Evolutionary conservation across 1,140 invertebrate genomes (phyloP).

Genomic region (Leptinotarsa lineolata): DNA sequence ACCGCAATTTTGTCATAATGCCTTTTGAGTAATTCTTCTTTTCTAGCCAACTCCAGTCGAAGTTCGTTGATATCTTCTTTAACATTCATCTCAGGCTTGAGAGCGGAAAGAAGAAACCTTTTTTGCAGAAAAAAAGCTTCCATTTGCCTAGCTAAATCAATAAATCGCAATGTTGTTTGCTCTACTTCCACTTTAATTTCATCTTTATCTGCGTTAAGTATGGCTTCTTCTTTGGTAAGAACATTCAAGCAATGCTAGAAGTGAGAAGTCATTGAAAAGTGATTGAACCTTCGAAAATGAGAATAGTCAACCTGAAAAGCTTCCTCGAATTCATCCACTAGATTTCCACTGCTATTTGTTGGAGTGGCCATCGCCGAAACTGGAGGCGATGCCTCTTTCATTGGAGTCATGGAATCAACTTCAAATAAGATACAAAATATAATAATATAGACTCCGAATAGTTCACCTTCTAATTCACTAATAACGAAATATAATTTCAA

Average conservation of each 20-base stretch:
- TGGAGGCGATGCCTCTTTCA: slow-evolving; percentile 54
- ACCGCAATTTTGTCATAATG: slow-evolving; percentile 88
- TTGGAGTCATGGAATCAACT: slow-evolving; percentile 40
- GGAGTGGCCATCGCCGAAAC: slow-evolving; percentile 70
- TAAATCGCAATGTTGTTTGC: slow-evolving; percentile 79
- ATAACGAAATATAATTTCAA: too few species aligned
- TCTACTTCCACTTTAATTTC: slow-evolving; percentile 85
- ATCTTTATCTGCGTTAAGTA: slow-evolving; percentile 75
- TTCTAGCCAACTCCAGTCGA: slow-evolving; percentile 78
- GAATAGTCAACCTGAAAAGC: slow-evolving; percentile 69
- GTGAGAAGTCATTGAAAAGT: neutral
- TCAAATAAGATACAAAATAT: neutral
- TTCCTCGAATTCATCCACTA: slow-evolving; percentile 85
- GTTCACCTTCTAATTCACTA: too few species aligned
- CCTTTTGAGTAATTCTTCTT: slow-evolving; percentile 84
- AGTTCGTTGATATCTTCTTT: slow-evolving; percentile 91
- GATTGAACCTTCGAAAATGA: neutral
- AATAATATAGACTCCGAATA: too few species aligned
- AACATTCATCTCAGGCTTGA: slow-evolving; percentile 89
- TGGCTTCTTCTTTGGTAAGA: slow-evolving; percentile 82
- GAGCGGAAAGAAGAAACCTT: slow-evolving; percentile 82
- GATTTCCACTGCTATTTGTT: slow-evolving; percentile 78
- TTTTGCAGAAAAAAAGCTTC: slow-evolving; percentile 94
- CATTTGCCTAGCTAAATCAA: slow-evolving; percentile 89
- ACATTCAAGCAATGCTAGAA: slow-evolving; percentile 82